These are phyloP conservation scores for Galbula dea DNA, from an alignment of 2,113 vertebrate species.

Conservation along the genomic window DNA sequence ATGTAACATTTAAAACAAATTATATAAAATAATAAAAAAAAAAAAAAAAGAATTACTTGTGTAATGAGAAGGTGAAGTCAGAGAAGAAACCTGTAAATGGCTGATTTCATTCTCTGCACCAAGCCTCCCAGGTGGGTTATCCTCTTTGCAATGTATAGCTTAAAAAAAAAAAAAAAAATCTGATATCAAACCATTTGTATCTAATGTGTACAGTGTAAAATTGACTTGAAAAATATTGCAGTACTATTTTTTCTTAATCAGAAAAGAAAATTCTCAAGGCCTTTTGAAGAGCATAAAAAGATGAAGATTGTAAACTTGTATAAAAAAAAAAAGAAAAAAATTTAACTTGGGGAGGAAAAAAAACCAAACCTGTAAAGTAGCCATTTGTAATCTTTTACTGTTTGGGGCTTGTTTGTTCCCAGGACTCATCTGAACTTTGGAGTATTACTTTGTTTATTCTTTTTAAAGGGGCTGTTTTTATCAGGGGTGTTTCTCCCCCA, in stretches of 20 bases:
- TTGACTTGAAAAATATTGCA: constrained; percentile 91
- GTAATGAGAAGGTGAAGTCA: constrained; percentile 68
- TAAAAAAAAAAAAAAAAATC: background rate
- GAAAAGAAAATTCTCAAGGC: constrained; percentile 85
- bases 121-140: constrained; percentile 67
- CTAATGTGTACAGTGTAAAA: constrained; percentile 93
- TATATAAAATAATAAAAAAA: constrained; percentile 70
- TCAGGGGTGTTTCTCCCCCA: constrained; percentile 75
- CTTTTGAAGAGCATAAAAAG: constrained; percentile 86
- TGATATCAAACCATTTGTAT: constrained; percentile 71
- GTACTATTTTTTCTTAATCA: constrained; percentile 98
- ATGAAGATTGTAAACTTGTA: constrained; percentile 86
- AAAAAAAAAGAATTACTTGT: constrained; percentile 56
- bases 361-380: constrained; percentile 84
- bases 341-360: constrained; percentile 76
- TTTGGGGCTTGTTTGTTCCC: constrained; percentile 85
- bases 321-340: constrained; percentile 78
- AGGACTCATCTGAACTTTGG: constrained; percentile 84
- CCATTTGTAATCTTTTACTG: constrained; percentile 90
- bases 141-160: constrained; percentile 83
- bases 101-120: constrained; percentile 64
- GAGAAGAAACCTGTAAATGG: constrained; percentile 71
- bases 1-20: constrained; percentile 81
- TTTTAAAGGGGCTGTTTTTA: constrained; percentile 79
- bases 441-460: constrained; percentile 68